Base-by-base conservation (phyloP, 2,888 invertebrate species). In the Nasonia oneida region DNA sequence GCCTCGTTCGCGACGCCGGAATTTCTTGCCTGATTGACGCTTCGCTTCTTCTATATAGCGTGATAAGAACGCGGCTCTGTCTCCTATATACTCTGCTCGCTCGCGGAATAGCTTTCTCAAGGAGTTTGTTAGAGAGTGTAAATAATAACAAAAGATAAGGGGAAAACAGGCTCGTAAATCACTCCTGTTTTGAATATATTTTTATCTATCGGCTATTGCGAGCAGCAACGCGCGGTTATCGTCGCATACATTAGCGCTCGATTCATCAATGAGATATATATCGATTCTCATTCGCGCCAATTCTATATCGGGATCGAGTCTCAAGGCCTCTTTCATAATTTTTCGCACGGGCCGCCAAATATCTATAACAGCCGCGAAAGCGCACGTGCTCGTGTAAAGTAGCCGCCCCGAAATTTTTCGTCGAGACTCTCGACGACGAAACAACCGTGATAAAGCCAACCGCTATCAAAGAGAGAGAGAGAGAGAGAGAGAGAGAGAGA, bases 101-200 rank as follows among this genome's bases (percentile, higher is more conserved):
- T 6, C 42, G 42, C 42, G 42, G 42, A 42, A 12, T 29, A 29
- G 29, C 29, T 29, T 29, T 29, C 29, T 29, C 29, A 29, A 29
- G 29, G 29, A 10, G 37, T 47, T 47, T 47, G 0, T 47, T 47
- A 47, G 10, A 12, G 2, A 47, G 47, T 81, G 64, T 81, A 81
- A 81, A 81, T 61, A 81, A 73, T 57, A 81, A 81, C 64, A 81
- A 33, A 47, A 6, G 81, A 82, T 82, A 82, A 75, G 75, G n/a
- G 57, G 12, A 12, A 67, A 82, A 75, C 14, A 23, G 47, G 67
- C 37, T 67, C 81, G 67, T 67, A 37, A 64, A 74, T 81, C 74
- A 64, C 3, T 39, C 57, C 47, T 47, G 42, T 74, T 81, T 12
- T 47, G 64, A 74, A 81, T 50, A 81, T 50, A 50, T 42, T 82